Percentiles rank a stretch among this genome's conserved stretches.
Evolutionary conservation across 2,888 invertebrate genomes (phyloP).

Genomic region (Meandrusa payeni): DNA sequence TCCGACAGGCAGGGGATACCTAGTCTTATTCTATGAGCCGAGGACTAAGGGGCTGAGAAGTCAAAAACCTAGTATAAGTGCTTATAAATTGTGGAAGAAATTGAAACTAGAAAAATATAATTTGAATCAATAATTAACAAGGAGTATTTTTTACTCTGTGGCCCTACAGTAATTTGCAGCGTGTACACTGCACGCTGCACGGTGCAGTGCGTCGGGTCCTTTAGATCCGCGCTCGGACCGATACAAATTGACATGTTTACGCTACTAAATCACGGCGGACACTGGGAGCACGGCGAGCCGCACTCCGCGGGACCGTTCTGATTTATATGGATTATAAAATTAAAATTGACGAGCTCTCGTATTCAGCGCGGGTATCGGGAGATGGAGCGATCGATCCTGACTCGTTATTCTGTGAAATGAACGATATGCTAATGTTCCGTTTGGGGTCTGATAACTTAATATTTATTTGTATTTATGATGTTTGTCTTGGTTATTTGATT

Average conservation of each 20-base stretch:
- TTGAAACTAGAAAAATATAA: too few relatives aligned
- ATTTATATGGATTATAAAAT: slow-evolving; percentile 39
- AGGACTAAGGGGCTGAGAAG: too few relatives aligned
- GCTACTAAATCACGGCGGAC: slow-evolving; percentile 48
- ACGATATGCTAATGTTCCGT: background rate
- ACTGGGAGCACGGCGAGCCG: slow-evolving; percentile 35
- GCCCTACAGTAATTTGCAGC: slow-evolving; percentile 7
- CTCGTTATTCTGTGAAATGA: background rate
- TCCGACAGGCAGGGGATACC: too few relatives aligned
- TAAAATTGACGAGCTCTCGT: slow-evolving; percentile 37
- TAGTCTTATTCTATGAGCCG: too few relatives aligned
- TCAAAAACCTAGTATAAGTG: too few relatives aligned
- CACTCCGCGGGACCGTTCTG: slow-evolving; percentile 30
- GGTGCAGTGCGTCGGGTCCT: slow-evolving; percentile 42
- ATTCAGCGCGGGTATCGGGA: slow-evolving; percentile 30
- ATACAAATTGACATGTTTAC: slow-evolving; percentile 58
- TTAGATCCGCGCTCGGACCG: slow-evolving; percentile 34
- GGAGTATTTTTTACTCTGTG: slow-evolving; percentile 27
- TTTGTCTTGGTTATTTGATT: background rate
- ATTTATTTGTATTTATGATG: background rate
- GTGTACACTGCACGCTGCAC: background rate
- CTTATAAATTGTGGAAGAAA: too few relatives aligned
- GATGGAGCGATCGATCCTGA: background rate
- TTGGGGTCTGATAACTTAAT: background rate
- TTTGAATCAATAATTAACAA: too few relatives aligned